Evolutionary conservation across 2,113 vertebrate genomes (phyloP).

Genomic region (Charadrius vociferus): DNA sequence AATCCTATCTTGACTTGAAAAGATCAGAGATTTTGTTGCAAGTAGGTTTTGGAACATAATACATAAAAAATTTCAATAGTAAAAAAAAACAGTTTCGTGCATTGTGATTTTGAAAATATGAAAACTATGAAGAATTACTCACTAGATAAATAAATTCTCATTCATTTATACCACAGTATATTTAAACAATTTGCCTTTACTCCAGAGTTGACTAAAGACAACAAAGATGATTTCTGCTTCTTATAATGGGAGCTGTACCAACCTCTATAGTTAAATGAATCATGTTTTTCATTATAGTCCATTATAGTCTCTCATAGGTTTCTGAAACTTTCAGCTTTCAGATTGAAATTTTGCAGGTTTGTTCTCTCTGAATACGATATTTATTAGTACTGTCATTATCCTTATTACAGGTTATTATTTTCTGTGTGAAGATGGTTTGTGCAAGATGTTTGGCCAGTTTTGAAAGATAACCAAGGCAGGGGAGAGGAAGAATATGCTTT

Average conservation of each 20-base stretch:
- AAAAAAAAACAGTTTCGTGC: background rate
- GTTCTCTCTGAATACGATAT: background rate
- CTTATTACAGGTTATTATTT: background rate
- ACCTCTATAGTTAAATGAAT: background rate
- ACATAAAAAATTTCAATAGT: background rate
- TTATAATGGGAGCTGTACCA: background rate
- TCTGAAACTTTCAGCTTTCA: background rate
- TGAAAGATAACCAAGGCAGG: background rate
- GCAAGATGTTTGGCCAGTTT: background rate
- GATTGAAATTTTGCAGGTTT: background rate
- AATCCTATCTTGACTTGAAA: background rate
- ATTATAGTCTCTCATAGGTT: background rate
- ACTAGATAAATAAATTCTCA: background rate
- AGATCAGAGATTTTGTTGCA: background rate
- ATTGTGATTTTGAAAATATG: background rate
- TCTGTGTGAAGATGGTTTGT: background rate
- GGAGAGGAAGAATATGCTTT: background rate
- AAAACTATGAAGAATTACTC: background rate
- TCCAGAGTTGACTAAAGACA: background rate
- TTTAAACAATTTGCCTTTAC: background rate
- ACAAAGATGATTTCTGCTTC: background rate
- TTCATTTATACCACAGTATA: background rate
- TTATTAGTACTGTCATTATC: background rate
- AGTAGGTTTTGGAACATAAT: background rate
- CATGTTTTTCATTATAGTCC: background rate